Conservation (phyloP, 2,888 invertebrate genomes). For the Tachystola acroxantha region DNA sequence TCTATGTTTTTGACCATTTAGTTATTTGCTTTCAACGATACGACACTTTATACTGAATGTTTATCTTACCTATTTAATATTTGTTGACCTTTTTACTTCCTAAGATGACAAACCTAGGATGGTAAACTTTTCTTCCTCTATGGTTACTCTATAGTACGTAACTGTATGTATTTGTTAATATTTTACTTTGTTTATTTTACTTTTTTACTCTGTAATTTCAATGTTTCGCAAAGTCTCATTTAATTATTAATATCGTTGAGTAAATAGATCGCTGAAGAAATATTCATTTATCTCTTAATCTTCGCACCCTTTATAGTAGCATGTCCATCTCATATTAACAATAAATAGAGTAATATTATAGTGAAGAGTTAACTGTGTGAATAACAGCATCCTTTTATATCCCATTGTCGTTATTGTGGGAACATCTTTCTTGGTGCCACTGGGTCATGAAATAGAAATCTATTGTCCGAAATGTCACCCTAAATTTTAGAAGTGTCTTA, state of each 20-base stretch:
- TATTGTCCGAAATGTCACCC: conserved; percentile 34
- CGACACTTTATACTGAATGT: too few species aligned
- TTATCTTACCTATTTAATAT: too few species aligned
- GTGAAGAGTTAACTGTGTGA: conserved; percentile 74
- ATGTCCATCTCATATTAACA: conserved; percentile 23
- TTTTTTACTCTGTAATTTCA: not conserved
- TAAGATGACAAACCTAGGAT: too few species aligned
- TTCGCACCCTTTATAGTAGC: conserved; percentile 9
- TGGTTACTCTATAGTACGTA: too few species aligned
- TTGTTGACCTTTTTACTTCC: too few species aligned
- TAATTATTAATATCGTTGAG: too few species aligned
- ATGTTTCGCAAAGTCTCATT: too few species aligned
- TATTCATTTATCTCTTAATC: too few species aligned
- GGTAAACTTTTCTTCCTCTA: too few species aligned
- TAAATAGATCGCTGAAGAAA: not conserved
- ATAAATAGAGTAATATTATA: conserved; percentile 47
- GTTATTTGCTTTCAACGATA: too few species aligned
- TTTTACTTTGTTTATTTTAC: not conserved
- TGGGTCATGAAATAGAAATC: conserved; percentile 37
- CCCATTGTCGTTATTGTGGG: conserved; percentile 68
- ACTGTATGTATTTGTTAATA: not conserved
- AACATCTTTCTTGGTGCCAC: conserved; percentile 46
- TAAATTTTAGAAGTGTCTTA: not conserved
- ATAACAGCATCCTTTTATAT: conserved; percentile 75
- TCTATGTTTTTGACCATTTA: conserved; percentile 2